Conservation (phyloP, 2,113 vertebrate species). For the Cavia porcellus region DNA sequence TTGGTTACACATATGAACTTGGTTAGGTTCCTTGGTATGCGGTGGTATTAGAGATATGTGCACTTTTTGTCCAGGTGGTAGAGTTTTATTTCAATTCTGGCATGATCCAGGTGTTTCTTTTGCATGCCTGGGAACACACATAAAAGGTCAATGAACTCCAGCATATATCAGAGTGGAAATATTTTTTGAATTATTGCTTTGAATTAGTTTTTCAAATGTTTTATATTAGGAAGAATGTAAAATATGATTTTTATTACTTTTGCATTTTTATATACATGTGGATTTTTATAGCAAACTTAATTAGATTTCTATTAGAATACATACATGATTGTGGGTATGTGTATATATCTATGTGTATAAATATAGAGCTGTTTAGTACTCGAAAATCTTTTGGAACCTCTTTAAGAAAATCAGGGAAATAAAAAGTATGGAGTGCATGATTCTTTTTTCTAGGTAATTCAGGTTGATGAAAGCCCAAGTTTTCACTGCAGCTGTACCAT, state of each 20-base stretch:
- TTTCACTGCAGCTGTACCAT: background rate
- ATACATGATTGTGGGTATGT: background rate
- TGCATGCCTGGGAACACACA: conserved; percentile 53
- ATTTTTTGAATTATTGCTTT: conserved; percentile 78
- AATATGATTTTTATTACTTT: conserved; percentile 72
- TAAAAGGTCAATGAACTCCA: conserved; percentile 63
- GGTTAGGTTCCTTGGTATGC: conserved; percentile 56
- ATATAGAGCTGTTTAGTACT: conserved; percentile 47
- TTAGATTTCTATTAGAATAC: conserved; percentile 60
- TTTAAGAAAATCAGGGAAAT: conserved; percentile 54
- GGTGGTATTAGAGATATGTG: conserved; percentile 53
- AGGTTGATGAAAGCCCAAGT: background rate
- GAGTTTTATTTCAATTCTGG: conserved; percentile 66
- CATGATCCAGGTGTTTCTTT: conserved; percentile 72
- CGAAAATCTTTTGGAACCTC: conserved; percentile 43
- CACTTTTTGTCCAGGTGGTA: conserved; percentile 58
- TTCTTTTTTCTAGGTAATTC: conserved; percentile 22
- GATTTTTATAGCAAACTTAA: conserved; percentile 68
- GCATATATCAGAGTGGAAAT: conserved; percentile 63
- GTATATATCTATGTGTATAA: background rate
- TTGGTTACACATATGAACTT: conserved; percentile 76
- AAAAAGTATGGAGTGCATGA: background rate
- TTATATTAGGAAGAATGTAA: conserved; percentile 74
- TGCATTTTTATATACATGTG: conserved; percentile 63
- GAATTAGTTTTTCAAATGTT: conserved; percentile 76